phyloP scores from a whole-genome alignment of 2,888 invertebrate species.

The Seladonia tumulorum region DNA sequence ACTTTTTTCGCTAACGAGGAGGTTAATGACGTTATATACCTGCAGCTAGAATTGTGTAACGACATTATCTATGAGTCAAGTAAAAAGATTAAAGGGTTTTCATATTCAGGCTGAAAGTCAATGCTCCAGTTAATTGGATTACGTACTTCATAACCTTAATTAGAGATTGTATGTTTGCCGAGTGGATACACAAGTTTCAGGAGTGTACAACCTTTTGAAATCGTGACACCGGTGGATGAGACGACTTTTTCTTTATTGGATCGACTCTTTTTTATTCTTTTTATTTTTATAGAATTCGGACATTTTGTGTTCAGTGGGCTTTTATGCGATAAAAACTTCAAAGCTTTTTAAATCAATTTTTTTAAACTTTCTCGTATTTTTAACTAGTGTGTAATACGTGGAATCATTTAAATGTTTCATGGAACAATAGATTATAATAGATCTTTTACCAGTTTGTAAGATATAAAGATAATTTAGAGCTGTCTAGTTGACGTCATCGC shows the following conservation, averaged over 20 bases:
- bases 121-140: constrained; percentile 9
- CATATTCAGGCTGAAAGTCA: not conserved
- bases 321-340: not conserved
- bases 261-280: not conserved
- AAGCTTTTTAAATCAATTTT: not conserved
- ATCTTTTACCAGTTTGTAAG: not conserved
- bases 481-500: not conserved
- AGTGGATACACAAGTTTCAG: not conserved
- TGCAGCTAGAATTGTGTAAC: not conserved
- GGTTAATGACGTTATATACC: not conserved
- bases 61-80: not conserved
- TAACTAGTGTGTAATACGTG: too few relatives aligned
- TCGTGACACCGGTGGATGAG: not conserved
- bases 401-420: not conserved
- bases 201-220: not conserved
- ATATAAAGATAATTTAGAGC: not conserved
- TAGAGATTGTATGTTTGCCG: constrained; percentile 2
- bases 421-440: not conserved
- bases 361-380: too few relatives aligned
- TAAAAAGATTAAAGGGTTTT: constrained; percentile 10
- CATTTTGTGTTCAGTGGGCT: not conserved
- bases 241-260: not conserved
- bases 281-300: not conserved
- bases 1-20: not conserved
- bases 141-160: constrained; percentile 6